Evolutionary conservation across 2,113 vertebrate genomes (phyloP).

Genomic region (Bos indicus): DNA sequence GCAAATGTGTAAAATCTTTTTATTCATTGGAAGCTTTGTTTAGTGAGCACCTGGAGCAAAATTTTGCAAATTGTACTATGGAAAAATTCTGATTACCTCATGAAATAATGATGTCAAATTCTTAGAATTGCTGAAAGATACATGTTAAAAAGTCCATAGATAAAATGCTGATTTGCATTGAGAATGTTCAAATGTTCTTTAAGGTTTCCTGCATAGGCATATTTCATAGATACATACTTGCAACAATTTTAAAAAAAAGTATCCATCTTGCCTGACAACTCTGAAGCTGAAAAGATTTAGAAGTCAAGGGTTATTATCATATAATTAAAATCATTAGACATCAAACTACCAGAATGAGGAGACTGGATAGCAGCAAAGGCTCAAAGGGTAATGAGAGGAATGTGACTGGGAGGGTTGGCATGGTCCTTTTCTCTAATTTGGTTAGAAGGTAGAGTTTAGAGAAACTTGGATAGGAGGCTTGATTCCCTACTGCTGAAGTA

Average conservation of each 20-base stretch:
- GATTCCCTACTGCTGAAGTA: background rate
- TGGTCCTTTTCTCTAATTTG: background rate
- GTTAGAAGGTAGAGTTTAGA: background rate
- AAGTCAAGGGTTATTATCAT: background rate
- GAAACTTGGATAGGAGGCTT: background rate
- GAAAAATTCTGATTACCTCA: background rate
- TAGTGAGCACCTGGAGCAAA: background rate
- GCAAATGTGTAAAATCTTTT: background rate
- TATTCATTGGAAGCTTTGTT: background rate
- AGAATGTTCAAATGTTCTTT: background rate
- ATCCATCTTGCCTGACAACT: background rate
- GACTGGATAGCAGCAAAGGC: background rate
- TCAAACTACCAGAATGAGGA: background rate
- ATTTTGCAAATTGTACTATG: background rate
- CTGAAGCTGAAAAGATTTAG: background rate
- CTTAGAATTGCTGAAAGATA: background rate
- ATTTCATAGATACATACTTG: background rate
- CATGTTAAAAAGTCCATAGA: background rate
- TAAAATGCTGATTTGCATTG: background rate
- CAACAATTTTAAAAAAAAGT: background rate
- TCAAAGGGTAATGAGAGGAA: rapidly evolving
- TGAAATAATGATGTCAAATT: background rate
- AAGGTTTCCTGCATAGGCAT: background rate
- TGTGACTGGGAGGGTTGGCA: background rate
- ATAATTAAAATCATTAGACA: background rate